Base-by-base conservation (phyloP, 2,797 vertebrate genomes). In the Spinus olivaceus region DNA sequence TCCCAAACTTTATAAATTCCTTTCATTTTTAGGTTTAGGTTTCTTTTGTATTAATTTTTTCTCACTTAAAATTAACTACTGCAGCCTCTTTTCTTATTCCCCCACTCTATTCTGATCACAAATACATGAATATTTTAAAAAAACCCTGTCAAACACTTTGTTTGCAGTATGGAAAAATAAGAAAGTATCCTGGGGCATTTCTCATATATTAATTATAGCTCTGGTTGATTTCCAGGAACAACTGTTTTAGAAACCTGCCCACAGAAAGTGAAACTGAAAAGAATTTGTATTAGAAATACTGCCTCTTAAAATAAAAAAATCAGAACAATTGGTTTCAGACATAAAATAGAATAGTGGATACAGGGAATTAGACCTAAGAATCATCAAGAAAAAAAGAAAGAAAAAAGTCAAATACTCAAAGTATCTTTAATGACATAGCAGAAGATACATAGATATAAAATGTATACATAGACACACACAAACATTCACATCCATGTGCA, bases 191-290 rank as follows among this genome's bases (percentile, higher is more conserved):
- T 46, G 42, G 5, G 77, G 71, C 51, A 37, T 56, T 70, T 63
- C 60, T 70, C 60, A 42, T 66, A 21, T 41, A 54, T 81, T 94
- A 92, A 82, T 90, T 70, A 81, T 77, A 84, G 23, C 9, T 78
- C 50, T 95, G 59, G 33, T 66, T 84, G 25, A 8, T 86, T 94
- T 94, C 44, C 70, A 93, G 56, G 67, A 94, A 57, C 14, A 86
- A 49, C 22, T 51, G 4, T 65, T 83, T 81, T 73, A 78, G 46
- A 94, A 85, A 88, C 27, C 32, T 90, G 22, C 4, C 19, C 18
- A 17, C 18, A 44, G 28, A 94, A 79, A 56, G 12, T 4, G 2
- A 69, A 64, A 76, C 6, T 20, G 21, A 47, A 59, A 85, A 77
- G 33, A 80, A 77, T 53, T 77, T 77, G 0, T 66, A 51, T 46